Evolutionary conservation across 1,140 invertebrate genomes (phyloP).

Genomic region (Drosophila hydei): DNA sequence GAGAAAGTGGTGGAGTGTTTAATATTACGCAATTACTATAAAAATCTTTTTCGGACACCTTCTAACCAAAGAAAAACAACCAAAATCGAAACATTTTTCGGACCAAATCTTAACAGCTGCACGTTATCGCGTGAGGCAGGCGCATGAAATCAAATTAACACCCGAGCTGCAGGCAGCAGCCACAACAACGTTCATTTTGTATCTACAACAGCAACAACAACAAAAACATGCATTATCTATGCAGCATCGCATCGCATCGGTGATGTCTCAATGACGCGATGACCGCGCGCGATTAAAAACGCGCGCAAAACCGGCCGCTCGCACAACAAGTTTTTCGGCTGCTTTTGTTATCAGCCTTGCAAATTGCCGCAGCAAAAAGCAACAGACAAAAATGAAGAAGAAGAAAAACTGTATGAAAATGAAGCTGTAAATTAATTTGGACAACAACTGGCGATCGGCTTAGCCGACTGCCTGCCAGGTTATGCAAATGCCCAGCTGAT

Average conservation of each 20-base stretch:
- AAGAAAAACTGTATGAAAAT: slow-evolving; percentile 56
- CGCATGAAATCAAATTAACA: slow-evolving; percentile 74
- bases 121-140: slow-evolving; percentile 57
- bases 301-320: slow-evolving; percentile 52
- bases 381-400: background rate
- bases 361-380: slow-evolving; percentile 45
- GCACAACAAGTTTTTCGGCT: slow-evolving; percentile 62
- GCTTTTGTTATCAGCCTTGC: slow-evolving; percentile 56
- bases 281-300: slow-evolving; percentile 49
- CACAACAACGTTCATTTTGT: slow-evolving; percentile 24
- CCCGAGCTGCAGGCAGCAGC: slow-evolving; percentile 33
- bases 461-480: background rate
- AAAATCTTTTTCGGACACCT: slow-evolving; percentile 54
- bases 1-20: slow-evolving; percentile 36
- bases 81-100: slow-evolving; percentile 11
- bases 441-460: slow-evolving; percentile 13
- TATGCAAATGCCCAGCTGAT: slow-evolving; percentile 6
- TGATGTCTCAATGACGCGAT: slow-evolving; percentile 63
- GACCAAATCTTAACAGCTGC: slow-evolving; percentile 63
- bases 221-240: slow-evolving; percentile 46
- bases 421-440: slow-evolving; percentile 72
- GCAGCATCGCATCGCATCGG: slow-evolving; percentile 48
- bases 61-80: slow-evolving; percentile 41
- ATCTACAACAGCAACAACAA: slow-evolving; percentile 42
- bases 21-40: slow-evolving; percentile 43